A percentile compares a stretch with the other conserved stretches of the same genome.
These are phyloP conservation scores for Malurus elegans DNA, from an alignment of 2,113 vertebrate species.

Conservation along the genomic window DNA sequence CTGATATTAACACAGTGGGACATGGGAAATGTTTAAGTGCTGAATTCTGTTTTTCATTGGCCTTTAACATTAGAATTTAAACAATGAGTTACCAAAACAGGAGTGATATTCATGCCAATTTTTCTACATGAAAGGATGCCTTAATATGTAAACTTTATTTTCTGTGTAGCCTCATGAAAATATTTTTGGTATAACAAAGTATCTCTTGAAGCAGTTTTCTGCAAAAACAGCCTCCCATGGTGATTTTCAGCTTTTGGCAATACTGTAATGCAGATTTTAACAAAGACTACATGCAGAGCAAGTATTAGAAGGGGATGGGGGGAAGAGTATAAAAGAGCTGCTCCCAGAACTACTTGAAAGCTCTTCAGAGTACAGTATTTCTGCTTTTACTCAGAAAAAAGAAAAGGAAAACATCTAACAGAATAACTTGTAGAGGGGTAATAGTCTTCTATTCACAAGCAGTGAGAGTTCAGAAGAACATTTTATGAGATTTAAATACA, in stretches of 20 bases:
- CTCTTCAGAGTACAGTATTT: neutral
- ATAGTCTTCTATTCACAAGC: neutral
- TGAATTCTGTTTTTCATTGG: neutral
- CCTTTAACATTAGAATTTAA: neutral
- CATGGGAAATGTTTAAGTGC: neutral
- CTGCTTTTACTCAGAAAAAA: neutral
- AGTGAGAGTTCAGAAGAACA: neutral
- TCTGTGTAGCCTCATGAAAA: neutral
- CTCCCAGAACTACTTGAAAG: neutral
- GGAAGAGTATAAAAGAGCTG: neutral
- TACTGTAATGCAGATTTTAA: neutral
- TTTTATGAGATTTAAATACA: neutral
- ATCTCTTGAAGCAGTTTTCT: neutral
- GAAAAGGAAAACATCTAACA: neutral
- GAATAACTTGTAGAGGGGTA: neutral
- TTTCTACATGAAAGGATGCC: neutral
- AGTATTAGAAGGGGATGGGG: neutral
- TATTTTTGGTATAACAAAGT: neutral
- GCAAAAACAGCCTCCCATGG: neutral
- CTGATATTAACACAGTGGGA: neutral
- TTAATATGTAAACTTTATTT: neutral
- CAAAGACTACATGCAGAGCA: neutral
- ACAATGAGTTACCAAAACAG: neutral
- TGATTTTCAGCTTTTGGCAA: neutral
- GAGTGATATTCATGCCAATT: neutral